Evolutionary conservation across 2,888 invertebrate species (phyloP), one percentile per base, ranked within the genome.

Genomic region (Ctenicera cuprea): DNA sequence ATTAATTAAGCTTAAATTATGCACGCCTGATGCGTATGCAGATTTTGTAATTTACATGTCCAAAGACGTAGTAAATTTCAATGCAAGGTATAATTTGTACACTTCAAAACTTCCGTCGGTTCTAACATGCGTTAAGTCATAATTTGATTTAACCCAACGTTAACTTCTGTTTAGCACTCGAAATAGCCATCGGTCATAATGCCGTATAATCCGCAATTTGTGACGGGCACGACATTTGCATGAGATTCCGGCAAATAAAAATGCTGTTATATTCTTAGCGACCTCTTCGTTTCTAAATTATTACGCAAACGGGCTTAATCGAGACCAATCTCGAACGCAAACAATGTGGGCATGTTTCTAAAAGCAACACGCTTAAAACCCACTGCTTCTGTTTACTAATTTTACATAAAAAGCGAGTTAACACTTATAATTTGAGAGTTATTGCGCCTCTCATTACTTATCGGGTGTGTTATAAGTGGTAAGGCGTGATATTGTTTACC

Each of bases 371-470:
- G 30, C 54, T 30, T 54, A 54, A 52, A 48, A 9, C 16, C 48
- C 48, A 41, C 41, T 41, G 18, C 30, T 26, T 54, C 26, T 50
- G 30, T 54, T 54, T 54, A 30, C 54, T 2, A 8, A 54, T 54
- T 54, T 54, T 54, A 22, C 54, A 54, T 30, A 30, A 54, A 54
- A 54, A 48, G 14, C 54, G 50, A 30, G 54, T 54, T 54, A 54
- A 22, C 54, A 30, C 54, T n/a, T 50, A 16, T 33, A 54, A 54
- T 54, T 54, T 33, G 33, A 50, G 50, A 30, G 54, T 30, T 54
- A 54, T 54, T 54, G 54, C 54, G n/a, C 33, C 54, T 54, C 54
- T 54, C 54, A 54, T 54, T 54, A 54, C 54, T 54, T 54, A 54
- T 50, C 50, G 50, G 50, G 50, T 50, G 50, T 50, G 50, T 50